These are phyloP conservation scores for Drosophila baimaii DNA, from an alignment of 1,140 invertebrate species.

Conservation along the genomic window DNA sequence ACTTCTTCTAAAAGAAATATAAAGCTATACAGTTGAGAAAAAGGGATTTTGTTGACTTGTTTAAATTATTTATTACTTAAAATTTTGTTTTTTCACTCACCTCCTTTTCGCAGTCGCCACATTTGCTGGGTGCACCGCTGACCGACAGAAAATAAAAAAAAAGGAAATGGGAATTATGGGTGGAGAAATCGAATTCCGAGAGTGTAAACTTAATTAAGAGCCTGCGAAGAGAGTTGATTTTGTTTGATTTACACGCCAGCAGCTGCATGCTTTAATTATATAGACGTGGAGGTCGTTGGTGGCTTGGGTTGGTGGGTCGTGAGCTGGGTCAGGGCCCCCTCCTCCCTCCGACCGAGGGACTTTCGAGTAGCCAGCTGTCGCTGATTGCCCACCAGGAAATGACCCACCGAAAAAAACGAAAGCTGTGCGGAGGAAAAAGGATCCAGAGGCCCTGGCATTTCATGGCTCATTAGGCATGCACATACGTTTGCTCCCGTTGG, in stretches of 20 bases:
- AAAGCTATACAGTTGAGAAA: too few species aligned
- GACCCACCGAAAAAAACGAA: conserved; percentile 37
- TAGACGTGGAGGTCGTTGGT: conserved; percentile 11
- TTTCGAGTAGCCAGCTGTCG: conserved; percentile 60
- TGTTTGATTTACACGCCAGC: conserved; percentile 78
- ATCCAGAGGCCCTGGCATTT: conserved; percentile 59
- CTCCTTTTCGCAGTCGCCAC: conserved; percentile 8
- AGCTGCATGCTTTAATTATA: conserved; percentile 62
- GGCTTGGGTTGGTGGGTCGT: conserved; percentile 35
- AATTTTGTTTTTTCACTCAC: conserved; percentile 1
- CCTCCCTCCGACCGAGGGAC: background rate
- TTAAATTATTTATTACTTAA: background rate
- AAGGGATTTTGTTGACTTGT: too few species aligned
- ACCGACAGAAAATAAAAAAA: conserved; percentile 11
- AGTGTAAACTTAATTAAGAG: conserved; percentile 82
- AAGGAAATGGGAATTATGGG: conserved; percentile 54
- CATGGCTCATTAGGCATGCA: conserved; percentile 82
- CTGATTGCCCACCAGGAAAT: conserved; percentile 67
- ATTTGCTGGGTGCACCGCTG: conserved; percentile 36
- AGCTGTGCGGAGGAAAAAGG: conserved; percentile 14
- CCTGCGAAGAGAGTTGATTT: conserved; percentile 69
- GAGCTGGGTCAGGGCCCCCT: conserved; percentile 40
- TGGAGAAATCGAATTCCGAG: conserved; percentile 69
- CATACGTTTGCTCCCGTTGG: conserved; percentile 58
- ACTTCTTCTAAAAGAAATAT: too few species aligned